Evolutionary conservation across 2,797 vertebrate species (phyloP), one percentile per base, ranked within the genome.

Genomic region (Acanthurus lineatus): DNA sequence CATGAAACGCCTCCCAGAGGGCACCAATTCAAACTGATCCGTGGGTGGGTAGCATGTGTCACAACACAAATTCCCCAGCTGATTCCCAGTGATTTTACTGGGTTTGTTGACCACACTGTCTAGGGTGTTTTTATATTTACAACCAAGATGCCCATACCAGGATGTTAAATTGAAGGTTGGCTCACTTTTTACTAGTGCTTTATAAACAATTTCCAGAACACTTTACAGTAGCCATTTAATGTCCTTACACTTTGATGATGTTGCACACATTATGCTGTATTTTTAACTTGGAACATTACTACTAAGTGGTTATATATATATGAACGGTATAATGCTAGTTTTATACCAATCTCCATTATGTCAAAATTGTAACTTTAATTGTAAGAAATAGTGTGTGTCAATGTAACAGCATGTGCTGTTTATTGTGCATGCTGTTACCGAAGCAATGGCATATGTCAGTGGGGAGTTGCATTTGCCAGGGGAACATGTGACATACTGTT

Each of bases 1-100:
- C n/a, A 42, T 25, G 20, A 53, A 53, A 42, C 3, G 9, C 49
- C 35, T 44, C 64, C 49, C 49, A 28, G 49, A 25, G 38, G 51
- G n/a, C 63, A 66, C n/a, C 35, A 6, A 38, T 22, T 40, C 35
- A 22, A 11, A 53, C 14, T 53, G 49, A 64, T 49, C 45, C 40
- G 64, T 42, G 49, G 64, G 49, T 40, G 49, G 15, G 22, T 17
- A 54, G 32, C 32, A 49, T 64, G 28, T 66, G 49, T 53, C 49
- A 12, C 6, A n/a, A 56, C 28, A 44, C 40, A 56, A 28, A 67
- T 45, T 16, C 16, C 15, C 65, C 40, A 28, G 22, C 53, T 58
- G 25, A 35, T 35, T 58, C 42, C 4, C 44, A 35, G 1, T 47
- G 42, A 56, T 51, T 45, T 57, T 28, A 45, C 40, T 35, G 65